These are phyloP conservation scores for Melanerpes aurifrons DNA, from an alignment of 2,113 vertebrate species.

Conservation along the genomic window DNA sequence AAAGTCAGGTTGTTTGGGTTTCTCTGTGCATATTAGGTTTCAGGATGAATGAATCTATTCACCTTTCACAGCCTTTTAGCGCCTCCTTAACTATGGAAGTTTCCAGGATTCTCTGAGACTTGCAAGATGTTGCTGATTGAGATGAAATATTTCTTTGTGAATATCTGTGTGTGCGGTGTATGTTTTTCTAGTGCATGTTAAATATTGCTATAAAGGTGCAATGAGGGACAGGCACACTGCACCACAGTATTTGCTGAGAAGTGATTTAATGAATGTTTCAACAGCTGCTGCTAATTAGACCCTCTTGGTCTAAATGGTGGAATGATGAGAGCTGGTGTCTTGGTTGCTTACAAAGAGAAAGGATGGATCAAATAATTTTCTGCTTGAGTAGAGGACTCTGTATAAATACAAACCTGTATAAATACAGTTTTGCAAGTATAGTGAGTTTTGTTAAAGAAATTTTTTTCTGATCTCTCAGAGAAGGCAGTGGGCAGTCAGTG, in stretches of 20 bases:
- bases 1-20: background rate
- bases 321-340: constrained; percentile 5
- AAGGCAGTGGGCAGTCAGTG: background rate
- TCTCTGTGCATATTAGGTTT: background rate
- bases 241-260: constrained; percentile 56
- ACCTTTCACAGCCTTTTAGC: background rate
- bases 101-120: background rate
- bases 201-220: constrained; percentile 23
- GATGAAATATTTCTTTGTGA: background rate
- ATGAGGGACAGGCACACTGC: background rate
- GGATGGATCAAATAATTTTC: background rate
- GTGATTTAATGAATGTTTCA: constrained; percentile 73
- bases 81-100: background rate
- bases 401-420: background rate
- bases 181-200: background rate
- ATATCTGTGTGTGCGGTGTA: background rate
- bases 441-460: background rate
- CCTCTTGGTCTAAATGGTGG: background rate
- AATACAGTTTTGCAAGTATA: background rate
- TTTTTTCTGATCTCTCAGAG: background rate
- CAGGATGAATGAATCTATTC: constrained; percentile 8
- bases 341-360: constrained; percentile 11
- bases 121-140: background rate
- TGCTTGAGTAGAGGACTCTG: background rate
- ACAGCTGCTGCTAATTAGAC: constrained; percentile 47